Evolutionary conservation across 2,797 vertebrate genomes (phyloP), one percentile per base, ranked within the genome.

Genomic region (Arctocebus calabarensis): DNA sequence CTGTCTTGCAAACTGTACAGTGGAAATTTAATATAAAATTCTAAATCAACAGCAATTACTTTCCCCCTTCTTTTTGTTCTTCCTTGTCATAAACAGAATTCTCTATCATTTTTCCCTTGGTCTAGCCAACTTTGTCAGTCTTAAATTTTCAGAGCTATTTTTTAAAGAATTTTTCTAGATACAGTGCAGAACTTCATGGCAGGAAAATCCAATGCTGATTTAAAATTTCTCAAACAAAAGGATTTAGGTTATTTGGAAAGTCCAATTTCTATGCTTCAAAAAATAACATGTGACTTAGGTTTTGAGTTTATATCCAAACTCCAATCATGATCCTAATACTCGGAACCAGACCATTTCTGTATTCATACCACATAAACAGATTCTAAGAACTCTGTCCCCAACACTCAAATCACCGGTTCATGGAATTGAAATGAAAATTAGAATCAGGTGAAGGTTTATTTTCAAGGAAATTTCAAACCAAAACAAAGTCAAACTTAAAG

Each of bases 211-310:
- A 82, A 55, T 59, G 64, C 37, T 95, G 73, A 83, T 83, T 96
- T 93, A 66, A 93, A 74, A 23, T 94, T 92, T 94, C 81, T 94
- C 74, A 92, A 75, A 94, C 90, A 94, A 94, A 90, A 27, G 81
- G 68, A 96, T 95, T 95, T 96, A 91, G 23, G 22, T 88, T 78
- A n/a, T 91, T 85, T 94, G 29, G 32, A 64, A 94, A 88, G 78
- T 86, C 61, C 68, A 83, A 62, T 73, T 90, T 93, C 87, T 75
- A 8, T 48, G 57, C n/a, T 86, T 94, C 55, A 84, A 88, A 94
- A 96, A 94, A 87, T 73, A 70, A 82, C 32, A 91, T 0, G 10
- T 85, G 88, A 95, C 52, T 45, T 85, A 83, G 71, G 32, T 84
- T 90, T 95, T 93, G 75, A 87, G 40, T 92, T 94, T 88, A n/a